Evolutionary conservation across 2,888 invertebrate species (phyloP).

Genomic region (Pyralis farinalis): DNA sequence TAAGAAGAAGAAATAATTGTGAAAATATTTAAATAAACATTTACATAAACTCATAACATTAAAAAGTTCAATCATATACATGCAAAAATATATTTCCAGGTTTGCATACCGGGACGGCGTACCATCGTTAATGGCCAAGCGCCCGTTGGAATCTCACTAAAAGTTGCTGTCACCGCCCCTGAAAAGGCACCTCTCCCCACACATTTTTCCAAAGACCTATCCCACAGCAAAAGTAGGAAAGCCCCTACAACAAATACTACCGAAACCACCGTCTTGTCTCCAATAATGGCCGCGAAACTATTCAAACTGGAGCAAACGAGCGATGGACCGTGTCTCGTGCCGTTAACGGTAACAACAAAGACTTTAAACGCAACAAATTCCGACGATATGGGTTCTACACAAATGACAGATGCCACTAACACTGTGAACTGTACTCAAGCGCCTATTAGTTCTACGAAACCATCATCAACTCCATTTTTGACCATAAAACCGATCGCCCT

Average conservation of each 20-base stretch:
- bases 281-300: background rate
- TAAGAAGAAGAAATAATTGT: too few relatives aligned
- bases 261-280: too few relatives aligned
- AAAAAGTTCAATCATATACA: too few relatives aligned
- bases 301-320: background rate
- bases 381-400: background rate
- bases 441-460: conserved; percentile 4
- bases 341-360: background rate
- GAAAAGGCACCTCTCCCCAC: conserved; percentile 45
- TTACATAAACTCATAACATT: too few relatives aligned
- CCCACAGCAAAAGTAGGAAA: conserved; percentile 13
- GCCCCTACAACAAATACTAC: too few relatives aligned
- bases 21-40: too few relatives aligned
- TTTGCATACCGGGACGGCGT: too few relatives aligned
- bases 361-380: background rate
- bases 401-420: background rate
- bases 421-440: conserved; percentile 1
- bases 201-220: conserved; percentile 39
- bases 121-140: too few relatives aligned
- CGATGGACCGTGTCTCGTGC: background rate
- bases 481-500: background rate
- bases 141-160: too few relatives aligned
- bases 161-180: conserved; percentile 1
- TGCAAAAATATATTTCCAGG: too few relatives aligned
- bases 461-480: background rate